Percentiles rank a stretch among this genome's conserved stretches.
Conservation (phyloP, 2,888 invertebrate species). For the Eupeodes latifasciatus region DNA sequence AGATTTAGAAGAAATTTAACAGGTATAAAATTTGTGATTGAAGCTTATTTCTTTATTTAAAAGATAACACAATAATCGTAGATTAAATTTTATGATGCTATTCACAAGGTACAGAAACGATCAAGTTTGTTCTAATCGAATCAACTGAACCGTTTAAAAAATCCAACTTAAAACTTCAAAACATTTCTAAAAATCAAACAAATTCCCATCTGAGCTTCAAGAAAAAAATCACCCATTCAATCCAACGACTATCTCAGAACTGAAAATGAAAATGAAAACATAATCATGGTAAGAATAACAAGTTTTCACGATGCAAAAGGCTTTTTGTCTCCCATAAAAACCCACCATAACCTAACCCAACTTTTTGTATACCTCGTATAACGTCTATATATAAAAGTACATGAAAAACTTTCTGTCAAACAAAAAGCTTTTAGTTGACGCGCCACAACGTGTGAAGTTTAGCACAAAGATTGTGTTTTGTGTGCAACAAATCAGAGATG, state of each 20-base stretch:
- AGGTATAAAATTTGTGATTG: no score
- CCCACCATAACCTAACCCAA: conserved; percentile 71
- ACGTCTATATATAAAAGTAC: background rate
- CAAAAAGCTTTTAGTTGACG: conserved; percentile 51
- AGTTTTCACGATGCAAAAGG: conserved; percentile 3
- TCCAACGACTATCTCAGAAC: conserved; percentile 33
- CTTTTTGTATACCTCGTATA: background rate
- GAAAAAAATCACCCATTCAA: conserved; percentile 24
- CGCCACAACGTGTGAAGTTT: conserved; percentile 51
- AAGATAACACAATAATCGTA: no score
- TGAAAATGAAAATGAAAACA: conserved; percentile 31
- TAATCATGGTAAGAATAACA: conserved; percentile 15
- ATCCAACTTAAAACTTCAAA: background rate
- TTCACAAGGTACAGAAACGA: no score
- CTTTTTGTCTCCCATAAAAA: background rate
- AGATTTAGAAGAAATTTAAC: no score
- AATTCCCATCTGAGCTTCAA: background rate
- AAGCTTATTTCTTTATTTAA: no score
- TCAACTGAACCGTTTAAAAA: background rate
- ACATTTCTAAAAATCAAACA: no score
- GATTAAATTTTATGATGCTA: no score
- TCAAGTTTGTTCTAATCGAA: no score
- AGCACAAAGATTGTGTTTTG: conserved; percentile 66
- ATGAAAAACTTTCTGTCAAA: conserved; percentile 48
- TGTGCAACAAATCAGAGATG: conserved; percentile 75